Evolutionary conservation across 2,797 vertebrate species (phyloP).

Genomic region (Bradypodion pumilum): DNA sequence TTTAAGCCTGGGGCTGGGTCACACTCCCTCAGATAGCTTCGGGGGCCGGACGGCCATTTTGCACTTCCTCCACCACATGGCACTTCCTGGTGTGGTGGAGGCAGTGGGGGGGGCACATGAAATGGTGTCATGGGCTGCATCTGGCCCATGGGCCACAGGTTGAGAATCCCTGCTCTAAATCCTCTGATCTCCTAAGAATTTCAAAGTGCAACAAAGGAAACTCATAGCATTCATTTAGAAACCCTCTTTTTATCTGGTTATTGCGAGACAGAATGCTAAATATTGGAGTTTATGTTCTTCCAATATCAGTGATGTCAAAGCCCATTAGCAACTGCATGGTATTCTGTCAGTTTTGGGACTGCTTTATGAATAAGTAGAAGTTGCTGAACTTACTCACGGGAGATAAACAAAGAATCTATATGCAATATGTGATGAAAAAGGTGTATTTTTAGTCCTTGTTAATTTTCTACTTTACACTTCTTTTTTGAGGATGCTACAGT

Average conservation of each 20-base stretch:
- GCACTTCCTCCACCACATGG: too few relatives aligned
- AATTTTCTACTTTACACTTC: slow-evolving; percentile 23
- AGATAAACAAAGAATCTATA: slow-evolving; percentile 8
- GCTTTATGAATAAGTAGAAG: slow-evolving; percentile 9
- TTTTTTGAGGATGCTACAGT: slow-evolving; percentile 34
- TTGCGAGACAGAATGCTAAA: background rate
- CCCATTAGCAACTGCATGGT: background rate
- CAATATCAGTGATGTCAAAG: background rate
- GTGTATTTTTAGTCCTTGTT: slow-evolving; percentile 31
- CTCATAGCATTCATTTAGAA: background rate
- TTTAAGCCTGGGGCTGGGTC: too few relatives aligned
- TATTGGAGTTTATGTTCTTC: background rate
- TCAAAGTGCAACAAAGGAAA: background rate
- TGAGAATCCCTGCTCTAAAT: too few relatives aligned
- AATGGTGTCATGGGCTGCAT: too few relatives aligned
- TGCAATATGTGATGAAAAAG: slow-evolving; percentile 20
- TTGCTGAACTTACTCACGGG: background rate
- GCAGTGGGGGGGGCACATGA: too few relatives aligned
- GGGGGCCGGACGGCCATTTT: too few relatives aligned
- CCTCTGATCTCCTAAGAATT: background rate
- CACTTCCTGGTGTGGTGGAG: too few relatives aligned
- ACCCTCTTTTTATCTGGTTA: background rate
- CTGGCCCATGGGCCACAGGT: too few relatives aligned
- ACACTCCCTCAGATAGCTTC: too few relatives aligned
- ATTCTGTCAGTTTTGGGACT: background rate